phyloP scores from a whole-genome alignment of 2,888 invertebrate species.

The Ligdia adustata region DNA sequence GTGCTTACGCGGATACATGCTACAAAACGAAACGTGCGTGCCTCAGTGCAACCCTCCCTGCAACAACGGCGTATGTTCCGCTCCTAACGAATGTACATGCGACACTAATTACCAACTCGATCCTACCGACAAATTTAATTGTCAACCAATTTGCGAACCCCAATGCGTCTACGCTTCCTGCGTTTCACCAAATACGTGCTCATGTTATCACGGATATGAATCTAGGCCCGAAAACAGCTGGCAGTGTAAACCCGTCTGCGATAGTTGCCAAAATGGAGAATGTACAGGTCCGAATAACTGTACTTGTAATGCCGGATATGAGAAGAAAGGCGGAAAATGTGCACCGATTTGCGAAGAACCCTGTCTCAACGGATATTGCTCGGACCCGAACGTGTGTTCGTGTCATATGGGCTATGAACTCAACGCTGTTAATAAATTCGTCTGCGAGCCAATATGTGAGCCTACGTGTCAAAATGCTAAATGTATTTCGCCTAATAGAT shows the following conservation, averaged over 20 bases:
- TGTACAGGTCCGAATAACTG: conserved; percentile 46
- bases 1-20: conserved; percentile 23
- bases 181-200: conserved; percentile 44
- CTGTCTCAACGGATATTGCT: conserved; percentile 54
- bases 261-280: conserved; percentile 45
- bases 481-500: conserved; percentile 62
- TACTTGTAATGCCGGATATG: conserved; percentile 37
- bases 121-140: conserved; percentile 31
- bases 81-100: conserved; percentile 56
- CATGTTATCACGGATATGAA: conserved; percentile 44
- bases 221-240: conserved; percentile 31
- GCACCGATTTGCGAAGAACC: conserved; percentile 35
- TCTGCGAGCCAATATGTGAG: conserved; percentile 34
- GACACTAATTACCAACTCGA: conserved; percentile 32
- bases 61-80: conserved; percentile 53
- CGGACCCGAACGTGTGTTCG: conserved; percentile 66
- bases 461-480: conserved; percentile 33
- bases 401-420: conserved; percentile 63
- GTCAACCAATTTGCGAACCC: conserved; percentile 42
- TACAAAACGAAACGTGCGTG: conserved; percentile 38
- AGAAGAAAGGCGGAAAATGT: conserved; percentile 33
- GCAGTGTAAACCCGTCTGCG: conserved; percentile 52
- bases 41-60: conserved; percentile 45
- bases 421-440: background rate
- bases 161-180: conserved; percentile 49